Evolutionary conservation across 2,797 vertebrate species (phyloP).

Genomic region (Chloroceryle inda): DNA sequence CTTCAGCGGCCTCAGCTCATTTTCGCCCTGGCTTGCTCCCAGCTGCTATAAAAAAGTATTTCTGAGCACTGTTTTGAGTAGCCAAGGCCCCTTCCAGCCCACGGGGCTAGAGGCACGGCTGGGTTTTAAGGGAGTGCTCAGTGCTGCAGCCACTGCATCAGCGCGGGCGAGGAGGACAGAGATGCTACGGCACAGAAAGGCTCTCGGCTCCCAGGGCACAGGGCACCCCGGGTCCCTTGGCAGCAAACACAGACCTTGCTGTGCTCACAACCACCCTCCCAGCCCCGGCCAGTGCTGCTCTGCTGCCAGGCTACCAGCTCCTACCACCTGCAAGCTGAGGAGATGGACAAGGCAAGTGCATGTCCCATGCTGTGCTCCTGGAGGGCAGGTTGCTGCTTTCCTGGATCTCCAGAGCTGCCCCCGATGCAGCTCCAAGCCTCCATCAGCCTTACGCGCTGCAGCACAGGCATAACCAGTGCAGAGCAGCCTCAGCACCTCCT

Average conservation of each 20-base stretch:
- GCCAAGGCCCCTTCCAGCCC: not conserved
- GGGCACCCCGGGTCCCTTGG: rapidly evolving
- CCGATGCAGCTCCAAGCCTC: not conserved
- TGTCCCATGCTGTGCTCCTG: rapidly evolving
- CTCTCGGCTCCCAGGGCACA: not conserved
- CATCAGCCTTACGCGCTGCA: not conserved
- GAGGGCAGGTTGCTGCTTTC: not conserved
- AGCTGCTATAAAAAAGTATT: slow-evolving; percentile 16
- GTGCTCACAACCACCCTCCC: rapidly evolving
- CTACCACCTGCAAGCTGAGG: not conserved
- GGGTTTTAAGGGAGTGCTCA: not conserved
- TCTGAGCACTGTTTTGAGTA: not conserved
- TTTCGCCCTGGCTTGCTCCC: slow-evolving; percentile 58
- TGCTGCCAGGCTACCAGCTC: not conserved
- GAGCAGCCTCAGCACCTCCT: not conserved
- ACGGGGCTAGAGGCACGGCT: not conserved
- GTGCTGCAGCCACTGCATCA: not conserved
- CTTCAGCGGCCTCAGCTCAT: slow-evolving; percentile 66
- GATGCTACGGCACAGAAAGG: rapidly evolving
- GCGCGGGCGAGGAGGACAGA: rapidly evolving
- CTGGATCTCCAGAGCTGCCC: not conserved
- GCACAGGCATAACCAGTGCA: rapidly evolving
- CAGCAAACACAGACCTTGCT: not conserved
- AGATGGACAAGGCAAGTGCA: not conserved
- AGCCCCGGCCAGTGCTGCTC: not conserved